These are phyloP conservation scores for Drosophila pseudotakahashii DNA, from an alignment of 2,888 invertebrate species.

Conservation along the genomic window DNA sequence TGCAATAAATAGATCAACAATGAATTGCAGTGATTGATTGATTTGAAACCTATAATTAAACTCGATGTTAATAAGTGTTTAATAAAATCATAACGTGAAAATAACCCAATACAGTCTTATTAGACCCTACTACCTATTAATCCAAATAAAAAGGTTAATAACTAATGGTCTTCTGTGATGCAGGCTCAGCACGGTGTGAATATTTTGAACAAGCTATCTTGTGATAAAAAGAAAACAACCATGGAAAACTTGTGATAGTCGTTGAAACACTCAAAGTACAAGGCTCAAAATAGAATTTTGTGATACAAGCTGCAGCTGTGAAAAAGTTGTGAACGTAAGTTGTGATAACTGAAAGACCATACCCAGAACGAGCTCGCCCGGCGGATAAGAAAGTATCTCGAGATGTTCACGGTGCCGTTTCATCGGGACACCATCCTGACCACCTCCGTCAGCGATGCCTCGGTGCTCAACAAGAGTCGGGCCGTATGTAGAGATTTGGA, in stretches of 20 bases:
- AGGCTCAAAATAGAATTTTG: constrained; percentile 13
- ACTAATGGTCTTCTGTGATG: not conserved
- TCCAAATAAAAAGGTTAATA: not conserved
- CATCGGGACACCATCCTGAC: constrained; percentile 85
- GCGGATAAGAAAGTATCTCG: constrained; percentile 22
- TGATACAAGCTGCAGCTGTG: constrained; percentile 22
- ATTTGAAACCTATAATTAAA: not conserved
- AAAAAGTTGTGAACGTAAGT: constrained; percentile 56
- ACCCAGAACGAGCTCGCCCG: constrained; percentile 14
- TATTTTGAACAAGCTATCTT: constrained; percentile 9
- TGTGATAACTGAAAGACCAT: constrained; percentile 13
- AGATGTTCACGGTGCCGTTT: constrained; percentile 84
- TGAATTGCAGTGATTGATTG: not conserved
- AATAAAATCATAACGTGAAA: not conserved
- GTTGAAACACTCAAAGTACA: constrained; percentile 17
- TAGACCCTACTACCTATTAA: not conserved
- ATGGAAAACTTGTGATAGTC: constrained; percentile 47
- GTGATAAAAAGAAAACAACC: constrained; percentile 26
- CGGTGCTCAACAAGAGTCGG: constrained; percentile 86
- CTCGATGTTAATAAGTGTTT: not conserved
- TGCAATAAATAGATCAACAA: not conserved
- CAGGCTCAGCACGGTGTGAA: constrained; percentile 6
- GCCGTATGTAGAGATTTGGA: constrained; percentile 85
- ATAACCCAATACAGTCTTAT: not conserved
- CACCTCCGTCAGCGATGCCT: constrained; percentile 88